Conservation (phyloP, 2,113 vertebrate genomes). For the Acrocephalus arundinaceus region DNA sequence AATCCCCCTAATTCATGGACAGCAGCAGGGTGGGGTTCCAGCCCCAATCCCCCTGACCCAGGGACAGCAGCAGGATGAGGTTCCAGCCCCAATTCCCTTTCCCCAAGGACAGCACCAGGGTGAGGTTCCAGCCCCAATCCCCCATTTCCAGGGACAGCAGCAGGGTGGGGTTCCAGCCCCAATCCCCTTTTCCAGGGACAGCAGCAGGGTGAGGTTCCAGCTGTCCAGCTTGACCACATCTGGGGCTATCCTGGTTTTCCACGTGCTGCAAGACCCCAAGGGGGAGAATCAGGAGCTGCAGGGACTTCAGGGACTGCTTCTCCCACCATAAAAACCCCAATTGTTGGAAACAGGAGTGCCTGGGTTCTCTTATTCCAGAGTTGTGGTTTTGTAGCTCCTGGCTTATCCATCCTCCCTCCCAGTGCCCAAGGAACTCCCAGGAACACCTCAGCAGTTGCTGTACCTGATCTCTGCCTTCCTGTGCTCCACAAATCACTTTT, state of each 20-base stretch:
- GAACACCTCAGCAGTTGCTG: background rate
- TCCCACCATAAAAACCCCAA: background rate
- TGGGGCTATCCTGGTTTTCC: background rate
- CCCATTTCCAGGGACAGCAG: background rate
- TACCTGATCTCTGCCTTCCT: background rate
- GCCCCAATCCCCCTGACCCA: no score
- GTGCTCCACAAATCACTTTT: background rate
- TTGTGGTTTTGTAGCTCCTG: background rate
- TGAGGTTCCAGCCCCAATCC: background rate
- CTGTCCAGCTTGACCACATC: background rate
- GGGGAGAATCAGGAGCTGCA: background rate
- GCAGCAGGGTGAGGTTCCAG: background rate
- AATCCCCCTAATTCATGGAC: no score
- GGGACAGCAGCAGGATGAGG: background rate
- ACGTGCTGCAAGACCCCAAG: accelerated
- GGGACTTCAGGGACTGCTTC: background rate
- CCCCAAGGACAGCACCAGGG: no score
- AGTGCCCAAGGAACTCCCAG: background rate
- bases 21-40: background rate
- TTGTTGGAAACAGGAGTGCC: background rate
- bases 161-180: background rate
- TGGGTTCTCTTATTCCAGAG: background rate
- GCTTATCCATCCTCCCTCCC: background rate
- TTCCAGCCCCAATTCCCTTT: background rate
- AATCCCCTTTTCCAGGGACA: no score